Base-by-base conservation (phyloP, 2,888 invertebrate species). In the Pristionchus arcanus region DNA sequence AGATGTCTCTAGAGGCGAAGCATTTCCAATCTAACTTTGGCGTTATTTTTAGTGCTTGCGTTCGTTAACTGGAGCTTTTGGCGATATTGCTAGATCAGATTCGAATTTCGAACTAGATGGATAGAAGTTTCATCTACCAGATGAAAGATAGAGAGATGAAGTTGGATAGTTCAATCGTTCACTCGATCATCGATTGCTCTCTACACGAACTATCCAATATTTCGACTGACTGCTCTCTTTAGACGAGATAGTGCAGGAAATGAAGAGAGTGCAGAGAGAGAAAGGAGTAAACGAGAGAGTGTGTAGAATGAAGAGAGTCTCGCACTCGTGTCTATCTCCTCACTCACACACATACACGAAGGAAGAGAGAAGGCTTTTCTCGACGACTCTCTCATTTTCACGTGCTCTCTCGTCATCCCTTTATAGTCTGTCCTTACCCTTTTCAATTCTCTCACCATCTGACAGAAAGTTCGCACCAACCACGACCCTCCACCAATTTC, bases 201-300 rank as follows among this genome's bases (percentile, higher is more conserved):
- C 31, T 71, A 71, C 34, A 34, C 77, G 77, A 77, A 77, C 77
- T 77, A 25, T 77, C 19, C 49, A 42, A 42, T 77, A 77, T 77
- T 77, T 77, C 77, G 34, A 77, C 42, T 77, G 77, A 77, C 25
- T 37, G 77, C 42, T 37, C 77, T 37, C 49, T 77, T 31, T 34
- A 31, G 71, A 71, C 71, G 31, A 77, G 77, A 42, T 42, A 77
- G 74, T 77, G 25, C 11, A 25, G 42, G 21, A n/a, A 37, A 77
- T 13, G 7, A 25, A 77, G 77, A 77, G 49, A 77, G 42, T 42
- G 77, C 21, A 77, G 77, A 77, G 77, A 25, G 15, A 0, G 77
- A 42, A 77, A 77, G 77, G 49, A 77, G 77, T 77, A 77, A 37
- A 25, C 37, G 77, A 77, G 77, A 77, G 49, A 77, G 77, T 42